phyloP scores from a whole-genome alignment of 2,113 vertebrate genomes.

The Oryzias javanicus region DNA sequence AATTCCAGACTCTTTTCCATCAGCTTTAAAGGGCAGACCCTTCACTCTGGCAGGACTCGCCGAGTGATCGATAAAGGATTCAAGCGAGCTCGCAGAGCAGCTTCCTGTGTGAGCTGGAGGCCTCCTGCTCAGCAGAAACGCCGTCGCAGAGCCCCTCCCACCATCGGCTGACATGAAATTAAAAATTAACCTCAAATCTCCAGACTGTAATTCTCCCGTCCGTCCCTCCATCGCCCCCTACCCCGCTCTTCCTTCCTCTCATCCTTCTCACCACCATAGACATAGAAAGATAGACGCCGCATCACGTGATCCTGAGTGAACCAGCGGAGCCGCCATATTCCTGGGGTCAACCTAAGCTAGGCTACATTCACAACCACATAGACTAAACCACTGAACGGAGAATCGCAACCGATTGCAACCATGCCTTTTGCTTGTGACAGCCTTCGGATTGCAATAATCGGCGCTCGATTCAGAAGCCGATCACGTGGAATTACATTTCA shows the following conservation, averaged over 20 bases:
- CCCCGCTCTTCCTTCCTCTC: conserved; percentile 12
- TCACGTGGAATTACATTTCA: no score
- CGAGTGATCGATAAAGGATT: conserved; percentile 41
- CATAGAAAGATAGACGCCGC: no score
- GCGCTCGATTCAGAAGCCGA: no score
- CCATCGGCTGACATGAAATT: conserved; percentile 16
- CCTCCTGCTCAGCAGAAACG: neutral
- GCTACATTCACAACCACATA: no score
- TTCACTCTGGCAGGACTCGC: conserved; percentile 48
- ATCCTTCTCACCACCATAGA: conserved; percentile 1
- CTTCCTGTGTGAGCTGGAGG: conserved; percentile 26
- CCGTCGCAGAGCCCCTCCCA: conserved; percentile 4
- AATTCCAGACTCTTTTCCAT: conserved; percentile 1
- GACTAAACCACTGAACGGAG: no score
- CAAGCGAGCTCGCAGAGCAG: conserved; percentile 9
- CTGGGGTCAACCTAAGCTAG: no score
- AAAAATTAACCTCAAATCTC: conserved; percentile 22
- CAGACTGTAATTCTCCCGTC: conserved; percentile 23
- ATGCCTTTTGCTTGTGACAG: no score
- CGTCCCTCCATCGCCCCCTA: conserved; percentile 15
- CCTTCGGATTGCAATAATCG: no score
- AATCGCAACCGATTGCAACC: no score
- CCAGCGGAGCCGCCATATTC: no score
- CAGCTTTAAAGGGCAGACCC: conserved; percentile 48
- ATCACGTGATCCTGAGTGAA: no score